Conservation (phyloP, 2,113 vertebrate genomes). For the Hippocampus comes region DNA sequence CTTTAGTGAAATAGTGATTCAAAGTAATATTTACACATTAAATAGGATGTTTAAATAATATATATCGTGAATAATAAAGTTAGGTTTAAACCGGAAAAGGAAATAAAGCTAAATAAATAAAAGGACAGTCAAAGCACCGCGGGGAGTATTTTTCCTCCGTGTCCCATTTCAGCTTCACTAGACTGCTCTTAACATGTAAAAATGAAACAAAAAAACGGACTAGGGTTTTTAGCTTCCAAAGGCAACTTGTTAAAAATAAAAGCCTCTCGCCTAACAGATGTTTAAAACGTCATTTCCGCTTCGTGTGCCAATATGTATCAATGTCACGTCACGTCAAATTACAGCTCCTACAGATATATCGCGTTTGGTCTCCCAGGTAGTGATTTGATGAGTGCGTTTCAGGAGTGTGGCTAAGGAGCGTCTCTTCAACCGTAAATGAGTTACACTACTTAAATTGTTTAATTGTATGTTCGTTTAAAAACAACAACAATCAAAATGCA, state of each 20-base stretch:
- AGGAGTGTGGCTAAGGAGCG: background rate
- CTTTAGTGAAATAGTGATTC: background rate
- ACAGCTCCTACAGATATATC: background rate
- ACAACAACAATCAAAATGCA: constrained; percentile 38
- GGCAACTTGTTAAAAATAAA: background rate
- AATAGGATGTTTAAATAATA: background rate
- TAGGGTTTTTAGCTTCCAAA: background rate
- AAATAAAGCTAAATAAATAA: background rate
- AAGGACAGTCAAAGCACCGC: background rate
- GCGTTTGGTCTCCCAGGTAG: background rate
- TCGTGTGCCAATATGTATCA: background rate
- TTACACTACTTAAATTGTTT: background rate
- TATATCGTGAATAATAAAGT: background rate
- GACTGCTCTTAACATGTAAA: background rate
- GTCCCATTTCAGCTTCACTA: background rate
- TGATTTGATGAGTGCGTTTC: background rate
- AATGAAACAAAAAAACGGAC: background rate
- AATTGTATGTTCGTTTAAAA: background rate
- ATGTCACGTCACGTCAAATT: background rate
- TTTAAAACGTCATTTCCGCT: background rate
- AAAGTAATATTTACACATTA: background rate
- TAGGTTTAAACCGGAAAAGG: background rate
- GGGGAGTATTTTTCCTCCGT: background rate
- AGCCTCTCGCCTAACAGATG: background rate
- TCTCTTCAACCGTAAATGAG: background rate